Evolutionary conservation across 2,888 invertebrate species (phyloP).

Genomic region (Acleris holmiana): DNA sequence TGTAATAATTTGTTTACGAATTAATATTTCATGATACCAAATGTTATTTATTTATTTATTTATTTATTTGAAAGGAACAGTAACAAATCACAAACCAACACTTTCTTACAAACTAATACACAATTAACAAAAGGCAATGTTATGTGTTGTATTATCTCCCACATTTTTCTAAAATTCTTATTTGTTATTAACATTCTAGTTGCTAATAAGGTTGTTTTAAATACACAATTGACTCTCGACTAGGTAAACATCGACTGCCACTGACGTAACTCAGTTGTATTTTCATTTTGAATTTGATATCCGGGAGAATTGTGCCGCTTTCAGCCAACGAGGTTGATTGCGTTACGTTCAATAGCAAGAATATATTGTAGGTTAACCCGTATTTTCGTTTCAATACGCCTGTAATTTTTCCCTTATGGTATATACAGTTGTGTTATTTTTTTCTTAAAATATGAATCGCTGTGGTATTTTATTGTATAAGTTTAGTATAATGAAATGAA

Average conservation of each 20-base stretch:
- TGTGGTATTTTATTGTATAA: too few species aligned
- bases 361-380: not conserved
- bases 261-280: conserved; percentile 6
- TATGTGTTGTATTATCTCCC: not conserved
- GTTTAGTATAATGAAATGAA: too few species aligned
- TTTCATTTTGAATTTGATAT: conserved; percentile 19
- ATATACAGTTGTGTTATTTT: too few species aligned
- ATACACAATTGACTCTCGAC: not conserved
- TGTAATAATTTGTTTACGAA: conserved; percentile 1
- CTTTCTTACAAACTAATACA: too few species aligned
- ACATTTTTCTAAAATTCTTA: not conserved
- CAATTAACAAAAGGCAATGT: too few species aligned
- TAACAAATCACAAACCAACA: too few species aligned
- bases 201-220: too few species aligned
- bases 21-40: not conserved
- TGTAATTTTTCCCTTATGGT: not conserved
- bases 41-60: too few species aligned
- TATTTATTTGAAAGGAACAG: too few species aligned
- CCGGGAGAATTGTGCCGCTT: conserved; percentile 16
- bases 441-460: too few species aligned
- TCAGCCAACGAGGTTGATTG: not conserved
- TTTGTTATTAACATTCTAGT: not conserved
- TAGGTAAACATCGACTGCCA: not conserved
- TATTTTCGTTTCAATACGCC: not conserved
- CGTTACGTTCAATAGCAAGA: conserved; percentile 9